Conservation (phyloP, 2,797 vertebrate species). For the Bovichtus diacanthus region DNA sequence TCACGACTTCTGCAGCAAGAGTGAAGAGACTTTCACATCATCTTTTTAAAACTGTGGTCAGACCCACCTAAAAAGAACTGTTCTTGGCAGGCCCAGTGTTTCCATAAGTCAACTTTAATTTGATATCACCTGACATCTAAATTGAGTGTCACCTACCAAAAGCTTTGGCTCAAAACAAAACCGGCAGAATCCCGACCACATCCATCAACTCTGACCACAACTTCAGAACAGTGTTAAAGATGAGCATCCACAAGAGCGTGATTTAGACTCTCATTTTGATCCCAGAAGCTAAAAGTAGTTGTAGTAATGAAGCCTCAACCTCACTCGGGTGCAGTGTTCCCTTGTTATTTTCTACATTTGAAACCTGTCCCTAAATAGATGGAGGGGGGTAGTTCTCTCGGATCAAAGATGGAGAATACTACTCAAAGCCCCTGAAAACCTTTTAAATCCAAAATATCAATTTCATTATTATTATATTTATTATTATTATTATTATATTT, state of each 20-base stretch:
- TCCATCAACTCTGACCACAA: constrained; percentile 47
- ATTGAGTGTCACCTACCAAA: constrained; percentile 67
- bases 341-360: constrained; percentile 45
- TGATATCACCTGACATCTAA: constrained; percentile 74
- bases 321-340: constrained; percentile 8
- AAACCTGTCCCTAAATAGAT: constrained; percentile 13
- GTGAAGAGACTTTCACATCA: constrained; percentile 22
- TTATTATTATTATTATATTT: too few species aligned
- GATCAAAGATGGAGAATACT: background rate
- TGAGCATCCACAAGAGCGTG: constrained; percentile 34
- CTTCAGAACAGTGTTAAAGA: constrained; percentile 38
- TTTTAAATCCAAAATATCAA: background rate
- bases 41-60: constrained; percentile 55
- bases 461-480: background rate
- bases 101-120: constrained; percentile 75
- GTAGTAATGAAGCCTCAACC: constrained; percentile 26
- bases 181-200: constrained; percentile 56
- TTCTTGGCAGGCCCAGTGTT: constrained; percentile 18
- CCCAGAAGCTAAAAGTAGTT: constrained; percentile 62
- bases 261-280: constrained; percentile 47
- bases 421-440: background rate
- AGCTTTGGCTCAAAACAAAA: constrained; percentile 57
- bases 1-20: constrained; percentile 9
- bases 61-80: constrained; percentile 40
- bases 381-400: background rate